Evolutionary conservation across 2,888 invertebrate species (phyloP).

Genomic region (Clepsis dumicolana): DNA sequence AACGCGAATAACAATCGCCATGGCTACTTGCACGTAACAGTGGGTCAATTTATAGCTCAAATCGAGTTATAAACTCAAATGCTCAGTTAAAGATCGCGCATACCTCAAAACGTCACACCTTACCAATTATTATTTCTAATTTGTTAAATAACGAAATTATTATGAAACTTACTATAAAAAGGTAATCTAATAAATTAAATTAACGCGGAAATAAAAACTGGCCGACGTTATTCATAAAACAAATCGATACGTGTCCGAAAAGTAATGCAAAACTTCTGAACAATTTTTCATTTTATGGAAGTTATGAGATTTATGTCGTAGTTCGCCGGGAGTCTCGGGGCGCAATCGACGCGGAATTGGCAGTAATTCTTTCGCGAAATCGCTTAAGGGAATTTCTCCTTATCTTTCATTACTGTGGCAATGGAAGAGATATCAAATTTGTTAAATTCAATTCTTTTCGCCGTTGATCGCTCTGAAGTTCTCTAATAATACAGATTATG

Average conservation of each 20-base stretch:
- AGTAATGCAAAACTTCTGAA: slow-evolving; percentile 66
- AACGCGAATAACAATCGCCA: slow-evolving; percentile 37
- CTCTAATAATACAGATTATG: slow-evolving; percentile 11
- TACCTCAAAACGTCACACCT: too few species aligned
- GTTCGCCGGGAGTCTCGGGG: slow-evolving; percentile 51
- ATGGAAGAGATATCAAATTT: slow-evolving; percentile 45
- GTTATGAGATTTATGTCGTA: slow-evolving; percentile 64
- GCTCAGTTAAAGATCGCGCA: too few species aligned
- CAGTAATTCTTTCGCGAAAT: slow-evolving; percentile 50
- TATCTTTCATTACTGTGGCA: slow-evolving; percentile 51
- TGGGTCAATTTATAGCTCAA: not conserved
- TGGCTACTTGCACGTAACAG: slow-evolving; percentile 25
- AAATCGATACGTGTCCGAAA: slow-evolving; percentile 65
- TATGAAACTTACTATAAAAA: too few species aligned
- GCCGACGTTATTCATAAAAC: slow-evolving; percentile 63
- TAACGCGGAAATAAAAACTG: slow-evolving; percentile 50
- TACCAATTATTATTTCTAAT: too few species aligned
- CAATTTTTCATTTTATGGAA: slow-evolving; percentile 66
- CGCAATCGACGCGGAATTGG: slow-evolving; percentile 48
- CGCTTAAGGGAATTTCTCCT: slow-evolving; percentile 51
- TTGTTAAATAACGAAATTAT: too few species aligned
- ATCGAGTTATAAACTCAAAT: not conserved
- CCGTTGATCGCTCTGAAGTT: slow-evolving; percentile 39
- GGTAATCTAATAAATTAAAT: not conserved
- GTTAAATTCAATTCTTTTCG: slow-evolving; percentile 37